Evolutionary conservation across 2,888 invertebrate genomes (phyloP), one percentile per base, ranked within the genome.

Genomic region (Metacarcinus magister): DNA sequence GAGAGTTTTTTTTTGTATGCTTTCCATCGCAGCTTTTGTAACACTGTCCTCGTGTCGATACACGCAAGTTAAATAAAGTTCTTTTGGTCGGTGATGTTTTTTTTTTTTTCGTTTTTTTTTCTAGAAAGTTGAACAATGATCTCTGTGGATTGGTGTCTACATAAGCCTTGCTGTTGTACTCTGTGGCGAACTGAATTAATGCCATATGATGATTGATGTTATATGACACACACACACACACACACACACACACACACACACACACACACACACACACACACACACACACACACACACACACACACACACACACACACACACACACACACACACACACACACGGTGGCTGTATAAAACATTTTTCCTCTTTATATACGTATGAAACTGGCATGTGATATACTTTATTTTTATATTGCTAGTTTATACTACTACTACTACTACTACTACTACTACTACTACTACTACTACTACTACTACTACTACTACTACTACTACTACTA

Each of bases 241-340:
- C 16, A 16, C 48, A 48, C 48, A 48, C 48, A 48, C 48, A 67
- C 7, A 67, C 67, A 67, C 67, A 67, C 67, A 67, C 67, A 67
- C 67, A 67, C 67, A 67, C 67, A 67, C 67, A 67, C 67, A 67
- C 67, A 67, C 67, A 67, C 67, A 67, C 67, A 67, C 67, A 67
- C 67, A 67, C 67, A 67, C 67, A 67, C 67, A 67, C 67, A 67
- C 67, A 67, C 67, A 67, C 67, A 67, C 67, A 67, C 67, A 67
- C 67, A 67, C 67, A 67, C 67, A 67, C 67, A 67, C 67, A 67
- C 67, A 67, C 67, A 67, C 67, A 67, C 67, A 67, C 67, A 67
- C 67, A 67, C 67, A 67, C 67, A 67, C 60, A 60, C 60, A 60
- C 60, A 60, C 60, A 60, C 60, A 60, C 60, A 60, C 60, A 48